Evolutionary conservation across 2,797 vertebrate species (phyloP).

Genomic region (Xerus rutilus): DNA sequence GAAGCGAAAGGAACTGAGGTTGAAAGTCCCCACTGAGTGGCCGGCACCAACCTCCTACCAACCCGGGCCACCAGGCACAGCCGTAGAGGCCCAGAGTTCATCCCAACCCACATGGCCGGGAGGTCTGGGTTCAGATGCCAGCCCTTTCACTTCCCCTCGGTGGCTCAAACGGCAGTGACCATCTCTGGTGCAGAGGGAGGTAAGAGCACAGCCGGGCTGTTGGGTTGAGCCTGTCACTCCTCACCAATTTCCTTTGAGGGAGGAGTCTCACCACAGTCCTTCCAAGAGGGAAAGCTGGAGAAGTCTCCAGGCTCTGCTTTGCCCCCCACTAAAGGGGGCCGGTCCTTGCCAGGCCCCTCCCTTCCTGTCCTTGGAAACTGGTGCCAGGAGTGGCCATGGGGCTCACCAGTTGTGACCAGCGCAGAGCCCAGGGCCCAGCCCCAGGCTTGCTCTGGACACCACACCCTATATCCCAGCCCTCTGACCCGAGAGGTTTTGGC

Average conservation of each 20-base stretch:
- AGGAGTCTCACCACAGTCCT: neutral
- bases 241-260: neutral
- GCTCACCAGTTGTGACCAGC: neutral
- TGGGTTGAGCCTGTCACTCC: neutral
- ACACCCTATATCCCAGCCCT: neutral
- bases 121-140: neutral
- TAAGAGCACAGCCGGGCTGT: neutral
- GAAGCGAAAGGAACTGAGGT: neutral
- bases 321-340: fast-evolving
- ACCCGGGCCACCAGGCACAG: too few species aligned
- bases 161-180: neutral
- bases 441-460: neutral
- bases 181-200: neutral
- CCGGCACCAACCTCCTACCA: too few species aligned
- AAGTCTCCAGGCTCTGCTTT: neutral
- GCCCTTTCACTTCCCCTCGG: neutral
- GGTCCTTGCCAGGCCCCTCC: neutral
- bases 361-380: neutral
- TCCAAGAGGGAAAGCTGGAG: neutral
- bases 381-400: neutral
- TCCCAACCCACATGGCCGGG: neutral
- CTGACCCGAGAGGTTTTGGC: neutral
- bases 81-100: neutral
- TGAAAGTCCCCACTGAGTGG: neutral
- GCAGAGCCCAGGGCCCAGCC: neutral